Evolutionary conservation across 2,113 vertebrate species (phyloP).

Genomic region (Poicephalus gulielmi): DNA sequence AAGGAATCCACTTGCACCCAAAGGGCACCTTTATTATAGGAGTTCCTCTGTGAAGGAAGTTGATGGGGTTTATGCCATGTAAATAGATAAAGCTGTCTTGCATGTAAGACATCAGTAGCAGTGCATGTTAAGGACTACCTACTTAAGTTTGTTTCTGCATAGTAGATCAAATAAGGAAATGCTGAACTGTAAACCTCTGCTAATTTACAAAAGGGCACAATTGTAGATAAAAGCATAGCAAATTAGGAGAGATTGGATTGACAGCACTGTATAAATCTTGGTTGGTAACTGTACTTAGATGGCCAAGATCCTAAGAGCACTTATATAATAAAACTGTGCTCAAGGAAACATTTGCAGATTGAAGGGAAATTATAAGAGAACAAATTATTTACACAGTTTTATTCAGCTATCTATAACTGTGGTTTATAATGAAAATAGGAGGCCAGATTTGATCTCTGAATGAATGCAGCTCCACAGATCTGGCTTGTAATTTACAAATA

Average conservation of each 20-base stretch:
- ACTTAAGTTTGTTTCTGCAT: not conserved
- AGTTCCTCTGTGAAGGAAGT: not conserved
- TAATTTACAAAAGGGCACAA: not conserved
- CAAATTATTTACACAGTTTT: not conserved
- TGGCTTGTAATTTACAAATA: not conserved
- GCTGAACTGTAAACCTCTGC: not conserved
- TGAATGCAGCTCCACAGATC: not conserved
- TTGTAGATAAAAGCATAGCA: not conserved
- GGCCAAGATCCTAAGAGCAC: not conserved
- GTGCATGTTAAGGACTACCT: not conserved
- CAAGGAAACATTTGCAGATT: not conserved
- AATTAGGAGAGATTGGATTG: not conserved
- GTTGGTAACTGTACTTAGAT: not conserved
- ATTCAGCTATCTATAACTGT: not conserved
- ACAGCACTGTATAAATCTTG: not conserved
- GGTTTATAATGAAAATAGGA: not conserved
- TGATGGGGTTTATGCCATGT: not conserved
- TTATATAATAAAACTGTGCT: not conserved
- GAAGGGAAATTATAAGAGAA: not conserved
- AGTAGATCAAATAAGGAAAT: not conserved
- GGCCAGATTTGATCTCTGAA: not conserved
- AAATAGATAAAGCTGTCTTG: not conserved
- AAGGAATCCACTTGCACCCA: not conserved
- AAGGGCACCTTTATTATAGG: not conserved
- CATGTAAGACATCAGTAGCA: not conserved